Evolutionary conservation across 2,888 invertebrate genomes (phyloP).

Genomic region (Tipula confusa): DNA sequence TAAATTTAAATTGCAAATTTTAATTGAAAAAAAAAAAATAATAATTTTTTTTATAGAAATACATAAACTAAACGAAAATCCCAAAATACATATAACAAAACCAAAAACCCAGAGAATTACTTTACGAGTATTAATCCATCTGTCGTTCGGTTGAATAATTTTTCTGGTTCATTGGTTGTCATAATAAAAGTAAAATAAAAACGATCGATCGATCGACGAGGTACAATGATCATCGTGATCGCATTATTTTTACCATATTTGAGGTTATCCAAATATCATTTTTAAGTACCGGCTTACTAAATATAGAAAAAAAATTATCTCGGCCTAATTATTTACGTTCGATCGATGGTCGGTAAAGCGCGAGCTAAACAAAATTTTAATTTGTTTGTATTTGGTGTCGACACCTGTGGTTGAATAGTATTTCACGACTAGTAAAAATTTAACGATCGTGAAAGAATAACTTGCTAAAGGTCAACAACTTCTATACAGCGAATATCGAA

Average conservation of each 20-base stretch:
- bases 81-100: slow-evolving; percentile 26
- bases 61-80: neutral
- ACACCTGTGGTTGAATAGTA: no score
- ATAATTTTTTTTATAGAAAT: neutral
- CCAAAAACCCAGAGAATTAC: neutral
- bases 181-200: neutral
- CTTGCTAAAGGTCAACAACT: no score
- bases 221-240: slow-evolving; percentile 14
- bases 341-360: neutral
- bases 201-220: neutral
- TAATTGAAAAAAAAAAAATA: neutral
- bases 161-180: slow-evolving; percentile 28
- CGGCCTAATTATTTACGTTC: neutral
- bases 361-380: no score
- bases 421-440: no score
- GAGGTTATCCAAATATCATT: neutral
- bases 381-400: neutral
- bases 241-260: neutral
- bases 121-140: slow-evolving; percentile 30
- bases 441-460: no score
- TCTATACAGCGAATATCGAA: no score
- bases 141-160: slow-evolving; percentile 30
- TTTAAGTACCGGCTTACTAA: neutral
- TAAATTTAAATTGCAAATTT: neutral
- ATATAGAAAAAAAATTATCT: neutral